These are phyloP conservation scores for Proales similis DNA, from an alignment of 1,140 invertebrate genomes.

Conservation along the genomic window DNA sequence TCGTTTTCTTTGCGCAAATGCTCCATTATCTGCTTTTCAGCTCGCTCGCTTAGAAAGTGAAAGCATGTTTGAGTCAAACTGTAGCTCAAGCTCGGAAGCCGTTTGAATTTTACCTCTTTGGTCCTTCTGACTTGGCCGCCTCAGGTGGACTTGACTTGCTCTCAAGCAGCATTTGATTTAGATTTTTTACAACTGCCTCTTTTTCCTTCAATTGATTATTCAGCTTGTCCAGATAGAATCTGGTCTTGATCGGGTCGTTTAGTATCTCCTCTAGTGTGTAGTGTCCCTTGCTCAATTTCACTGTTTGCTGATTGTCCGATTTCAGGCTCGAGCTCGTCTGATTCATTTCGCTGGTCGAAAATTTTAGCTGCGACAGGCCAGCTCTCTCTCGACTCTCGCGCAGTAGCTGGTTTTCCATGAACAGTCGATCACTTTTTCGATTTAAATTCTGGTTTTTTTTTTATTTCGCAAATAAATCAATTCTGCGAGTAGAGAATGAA, in stretches of 20 bases:
- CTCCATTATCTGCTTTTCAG: slow-evolving; percentile 3
- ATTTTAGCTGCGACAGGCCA: slow-evolving; percentile 41
- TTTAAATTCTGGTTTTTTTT: slow-evolving; percentile 15
- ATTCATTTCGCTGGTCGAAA: neutral
- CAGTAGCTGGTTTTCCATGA: slow-evolving; percentile 22
- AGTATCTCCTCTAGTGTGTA: slow-evolving; percentile 24
- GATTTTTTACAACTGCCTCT: slow-evolving; percentile 13
- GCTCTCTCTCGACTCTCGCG: slow-evolving; percentile 46
- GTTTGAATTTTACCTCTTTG: neutral
- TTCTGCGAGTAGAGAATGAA: neutral
- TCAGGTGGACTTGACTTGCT: neutral
- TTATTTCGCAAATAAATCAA: neutral
- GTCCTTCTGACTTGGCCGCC: neutral
- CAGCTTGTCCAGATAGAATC: slow-evolving; percentile 29
- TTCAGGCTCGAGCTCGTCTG: slow-evolving; percentile 42
- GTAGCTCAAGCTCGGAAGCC: too few species aligned
- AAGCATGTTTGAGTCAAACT: too few species aligned
- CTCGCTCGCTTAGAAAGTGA: too few species aligned
- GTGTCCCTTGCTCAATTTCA: slow-evolving; percentile 45
- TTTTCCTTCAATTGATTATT: slow-evolving; percentile 33
- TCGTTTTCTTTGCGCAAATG: slow-evolving; percentile 26
- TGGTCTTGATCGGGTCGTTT: slow-evolving; percentile 16
- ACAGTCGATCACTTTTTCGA: slow-evolving; percentile 12
- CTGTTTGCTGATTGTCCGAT: slow-evolving; percentile 46
- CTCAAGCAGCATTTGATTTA: slow-evolving; percentile 26